These are phyloP conservation scores for Phyllotreta striolata DNA, from an alignment of 2,888 invertebrate genomes.

Conservation along the genomic window DNA sequence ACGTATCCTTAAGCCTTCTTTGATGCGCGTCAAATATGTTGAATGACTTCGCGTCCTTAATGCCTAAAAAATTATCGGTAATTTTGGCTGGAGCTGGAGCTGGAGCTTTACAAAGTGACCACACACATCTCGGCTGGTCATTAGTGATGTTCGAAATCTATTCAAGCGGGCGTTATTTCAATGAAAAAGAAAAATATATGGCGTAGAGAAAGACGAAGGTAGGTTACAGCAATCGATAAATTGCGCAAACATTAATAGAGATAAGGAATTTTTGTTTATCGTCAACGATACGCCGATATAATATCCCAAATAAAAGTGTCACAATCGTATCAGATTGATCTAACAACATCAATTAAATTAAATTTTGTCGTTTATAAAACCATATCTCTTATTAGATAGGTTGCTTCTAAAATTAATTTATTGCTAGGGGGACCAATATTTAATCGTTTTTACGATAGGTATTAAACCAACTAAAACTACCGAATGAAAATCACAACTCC, in stretches of 20 bases:
- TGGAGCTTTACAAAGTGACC: conserved; percentile 16
- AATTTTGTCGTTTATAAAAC: conserved; percentile 15
- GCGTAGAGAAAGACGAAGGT: not conserved
- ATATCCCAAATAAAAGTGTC: conserved; percentile 37
- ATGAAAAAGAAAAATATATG: not conserved
- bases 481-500: no score
- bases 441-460: not conserved
- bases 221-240: conserved; percentile 43
- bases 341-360: conserved; percentile 34
- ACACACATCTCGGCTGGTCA: conserved; percentile 21
- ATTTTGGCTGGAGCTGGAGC: conserved; percentile 5
- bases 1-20: conserved; percentile 8
- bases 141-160: conserved; percentile 17
- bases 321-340: conserved; percentile 43
- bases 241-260: conserved; percentile 44
- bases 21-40: conserved; percentile 14
- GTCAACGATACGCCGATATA: conserved; percentile 42
- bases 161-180: not conserved
- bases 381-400: conserved; percentile 6
- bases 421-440: conserved; percentile 22
- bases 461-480: not conserved
- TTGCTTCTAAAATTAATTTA: conserved; percentile 5
- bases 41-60: conserved; percentile 20
- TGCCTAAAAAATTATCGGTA: conserved; percentile 20
- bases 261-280: conserved; percentile 39